These are phyloP conservation scores for Leptocoma aspasia DNA, from an alignment of 2,113 vertebrate genomes.

Conservation along the genomic window DNA sequence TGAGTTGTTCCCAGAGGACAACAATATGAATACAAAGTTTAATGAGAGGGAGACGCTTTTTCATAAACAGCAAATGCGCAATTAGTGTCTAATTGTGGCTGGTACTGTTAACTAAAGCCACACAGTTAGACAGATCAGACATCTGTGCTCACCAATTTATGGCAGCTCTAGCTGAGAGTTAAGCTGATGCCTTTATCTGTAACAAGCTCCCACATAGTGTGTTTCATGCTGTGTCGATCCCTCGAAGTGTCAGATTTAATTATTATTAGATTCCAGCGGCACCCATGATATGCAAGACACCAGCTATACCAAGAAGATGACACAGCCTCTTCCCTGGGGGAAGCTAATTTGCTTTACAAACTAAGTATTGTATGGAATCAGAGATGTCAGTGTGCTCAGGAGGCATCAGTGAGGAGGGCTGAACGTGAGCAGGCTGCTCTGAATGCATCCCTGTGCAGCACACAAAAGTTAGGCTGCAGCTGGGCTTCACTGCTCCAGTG, in stretches of 20 bases:
- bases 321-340: not conserved
- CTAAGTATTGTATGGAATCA: not conserved
- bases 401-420: not conserved
- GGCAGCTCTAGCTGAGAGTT: conserved; percentile 53
- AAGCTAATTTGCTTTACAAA: conserved; percentile 36
- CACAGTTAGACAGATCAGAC: conserved; percentile 42
- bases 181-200: conserved; percentile 41
- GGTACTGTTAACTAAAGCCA: conserved; percentile 49
- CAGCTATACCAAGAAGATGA: not conserved
- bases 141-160: conserved; percentile 52
- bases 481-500: fast-evolving
- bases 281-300: conserved; percentile 36
- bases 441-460: fast-evolving
- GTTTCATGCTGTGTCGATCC: conserved; percentile 26
- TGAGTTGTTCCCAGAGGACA: conserved; percentile 44
- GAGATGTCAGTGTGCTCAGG: not conserved
- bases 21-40: conserved; percentile 42
- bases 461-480: not conserved
- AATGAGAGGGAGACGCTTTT: conserved; percentile 57
- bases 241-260: conserved; percentile 48
- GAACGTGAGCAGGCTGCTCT: not conserved
- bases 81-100: conserved; percentile 57
- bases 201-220: conserved; percentile 31
- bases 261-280: conserved; percentile 52
- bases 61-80: not conserved